These are phyloP conservation scores for Phasianus colchicus DNA, from an alignment of 2,113 vertebrate species.

Conservation along the genomic window DNA sequence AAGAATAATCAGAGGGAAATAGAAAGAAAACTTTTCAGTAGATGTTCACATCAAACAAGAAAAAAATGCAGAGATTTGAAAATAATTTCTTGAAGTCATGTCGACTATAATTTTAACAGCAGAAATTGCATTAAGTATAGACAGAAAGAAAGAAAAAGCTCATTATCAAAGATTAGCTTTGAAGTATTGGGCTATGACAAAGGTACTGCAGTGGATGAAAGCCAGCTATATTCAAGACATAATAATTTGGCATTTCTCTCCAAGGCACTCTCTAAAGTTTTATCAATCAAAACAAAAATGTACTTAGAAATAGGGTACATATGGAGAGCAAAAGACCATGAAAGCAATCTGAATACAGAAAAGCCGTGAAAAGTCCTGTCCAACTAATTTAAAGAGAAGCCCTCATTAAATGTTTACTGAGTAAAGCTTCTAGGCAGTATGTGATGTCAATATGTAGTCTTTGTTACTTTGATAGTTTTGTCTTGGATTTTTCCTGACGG, in stretches of 20 bases:
- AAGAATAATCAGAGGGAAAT: background rate
- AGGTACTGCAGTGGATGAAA: slow-evolving; percentile 60
- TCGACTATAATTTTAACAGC: slow-evolving; percentile 50
- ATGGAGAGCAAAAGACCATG: slow-evolving; percentile 19
- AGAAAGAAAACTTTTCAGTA: background rate
- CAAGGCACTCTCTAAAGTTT: slow-evolving; percentile 36
- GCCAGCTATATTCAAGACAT: slow-evolving; percentile 45
- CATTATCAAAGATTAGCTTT: slow-evolving; percentile 64
- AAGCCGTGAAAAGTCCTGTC: background rate
- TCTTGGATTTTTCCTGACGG: background rate
- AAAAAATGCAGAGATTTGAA: slow-evolving; percentile 29
- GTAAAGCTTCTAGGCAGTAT: background rate
- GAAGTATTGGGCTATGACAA: slow-evolving; percentile 50
- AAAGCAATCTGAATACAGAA: slow-evolving; percentile 3
- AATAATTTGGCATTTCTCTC: slow-evolving; percentile 59
- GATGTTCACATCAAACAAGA: slow-evolving; percentile 53
- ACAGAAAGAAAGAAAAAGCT: slow-evolving; percentile 41
- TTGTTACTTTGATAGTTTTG: background rate
- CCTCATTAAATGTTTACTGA: slow-evolving; percentile 5
- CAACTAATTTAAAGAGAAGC: background rate
- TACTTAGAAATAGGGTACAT: slow-evolving; percentile 37
- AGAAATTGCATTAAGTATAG: slow-evolving; percentile 22
- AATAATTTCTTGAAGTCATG: slow-evolving; percentile 58
- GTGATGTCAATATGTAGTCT: background rate
- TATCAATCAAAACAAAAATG: slow-evolving; percentile 61